These are phyloP conservation scores for Teleiodes luculella DNA, from an alignment of 2,888 invertebrate genomes.

Conservation along the genomic window DNA sequence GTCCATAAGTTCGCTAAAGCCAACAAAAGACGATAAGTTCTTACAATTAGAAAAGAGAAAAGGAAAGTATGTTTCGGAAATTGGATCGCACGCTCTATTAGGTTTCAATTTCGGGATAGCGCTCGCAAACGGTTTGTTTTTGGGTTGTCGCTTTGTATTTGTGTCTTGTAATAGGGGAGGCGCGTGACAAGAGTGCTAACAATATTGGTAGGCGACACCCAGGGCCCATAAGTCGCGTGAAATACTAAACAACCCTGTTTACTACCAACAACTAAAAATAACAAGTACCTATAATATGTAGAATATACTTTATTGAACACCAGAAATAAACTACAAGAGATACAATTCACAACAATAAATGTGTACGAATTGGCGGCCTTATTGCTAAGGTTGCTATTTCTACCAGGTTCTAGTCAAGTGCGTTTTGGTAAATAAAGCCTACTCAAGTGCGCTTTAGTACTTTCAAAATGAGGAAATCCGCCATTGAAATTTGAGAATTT, in stretches of 20 bases:
- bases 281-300: too few relatives aligned
- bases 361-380: too few relatives aligned
- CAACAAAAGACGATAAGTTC: constrained; percentile 1
- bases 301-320: too few relatives aligned
- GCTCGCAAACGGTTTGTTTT: constrained; percentile 54
- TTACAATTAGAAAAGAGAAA: constrained; percentile 12
- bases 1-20: background rate
- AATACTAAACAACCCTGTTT: background rate
- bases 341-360: too few relatives aligned
- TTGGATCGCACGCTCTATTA: constrained; percentile 39
- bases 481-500: background rate
- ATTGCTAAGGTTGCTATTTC: too few relatives aligned
- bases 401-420: background rate
- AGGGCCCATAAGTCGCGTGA: background rate
- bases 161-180: constrained; percentile 59
- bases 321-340: too few relatives aligned
- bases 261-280: too few relatives aligned
- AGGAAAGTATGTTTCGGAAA: constrained; percentile 10
- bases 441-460: too few relatives aligned
- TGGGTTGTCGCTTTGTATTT: constrained; percentile 63
- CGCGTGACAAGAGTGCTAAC: constrained; percentile 55
- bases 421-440: too few relatives aligned
- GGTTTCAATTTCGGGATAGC: constrained; percentile 49
- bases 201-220: constrained; percentile 29
- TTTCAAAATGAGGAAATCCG: background rate